phyloP scores from a whole-genome alignment of 2,888 invertebrate species.

The Plusia festucae region DNA sequence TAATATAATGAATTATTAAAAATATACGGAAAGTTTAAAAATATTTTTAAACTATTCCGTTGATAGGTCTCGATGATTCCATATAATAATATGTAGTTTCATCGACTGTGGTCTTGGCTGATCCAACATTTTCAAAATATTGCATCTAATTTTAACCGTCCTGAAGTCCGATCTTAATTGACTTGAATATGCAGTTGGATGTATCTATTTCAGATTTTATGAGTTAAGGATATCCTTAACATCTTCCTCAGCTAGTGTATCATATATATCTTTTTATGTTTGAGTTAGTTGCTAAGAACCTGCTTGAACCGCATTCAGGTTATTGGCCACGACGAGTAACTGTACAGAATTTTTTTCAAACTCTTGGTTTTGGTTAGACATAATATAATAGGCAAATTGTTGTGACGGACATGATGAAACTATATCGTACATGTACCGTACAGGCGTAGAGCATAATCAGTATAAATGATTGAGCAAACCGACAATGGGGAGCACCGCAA shows the following conservation, averaged over 20 bases:
- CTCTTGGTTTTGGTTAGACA: neutral
- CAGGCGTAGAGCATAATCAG: slow-evolving; percentile 1
- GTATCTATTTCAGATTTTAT: neutral
- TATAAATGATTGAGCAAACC: neutral
- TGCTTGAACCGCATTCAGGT: slow-evolving; percentile 2
- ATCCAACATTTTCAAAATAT: neutral
- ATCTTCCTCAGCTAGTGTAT: neutral
- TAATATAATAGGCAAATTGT: neutral
- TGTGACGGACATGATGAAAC: slow-evolving; percentile 4
- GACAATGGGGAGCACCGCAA: neutral
- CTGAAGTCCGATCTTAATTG: neutral
- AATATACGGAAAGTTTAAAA: too few relatives aligned
- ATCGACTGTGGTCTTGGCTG: neutral
- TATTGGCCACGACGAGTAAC: slow-evolving; percentile 6
- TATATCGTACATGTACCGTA: neutral
- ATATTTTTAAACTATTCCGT: neutral
- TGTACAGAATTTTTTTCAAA: slow-evolving; percentile 5
- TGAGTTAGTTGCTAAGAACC: neutral
- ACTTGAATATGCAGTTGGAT: neutral
- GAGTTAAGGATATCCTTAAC: neutral
- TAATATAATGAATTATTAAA: too few relatives aligned
- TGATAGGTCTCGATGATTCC: neutral
- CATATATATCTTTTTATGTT: neutral
- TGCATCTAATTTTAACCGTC: neutral
- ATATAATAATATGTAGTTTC: too few relatives aligned